phyloP scores from a whole-genome alignment of 2,797 vertebrate genomes.

The Catharus ustulatus region DNA sequence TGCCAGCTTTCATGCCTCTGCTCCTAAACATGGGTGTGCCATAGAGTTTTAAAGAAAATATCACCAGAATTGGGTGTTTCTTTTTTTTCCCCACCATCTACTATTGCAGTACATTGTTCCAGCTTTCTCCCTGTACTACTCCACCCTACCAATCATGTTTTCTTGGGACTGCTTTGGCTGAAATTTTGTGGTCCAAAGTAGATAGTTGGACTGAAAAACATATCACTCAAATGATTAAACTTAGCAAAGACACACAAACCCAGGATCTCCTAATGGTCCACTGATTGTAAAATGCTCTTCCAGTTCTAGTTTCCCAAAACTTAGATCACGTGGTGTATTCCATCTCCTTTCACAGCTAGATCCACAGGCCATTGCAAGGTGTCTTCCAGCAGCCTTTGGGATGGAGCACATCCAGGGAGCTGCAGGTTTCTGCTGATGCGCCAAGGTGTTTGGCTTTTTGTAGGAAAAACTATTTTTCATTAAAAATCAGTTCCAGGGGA shows the following conservation, averaged over 20 bases:
- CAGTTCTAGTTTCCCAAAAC: not conserved
- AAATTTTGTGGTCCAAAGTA: not conserved
- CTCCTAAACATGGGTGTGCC: slow-evolving; percentile 14
- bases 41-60: not conserved
- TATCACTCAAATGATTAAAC: not conserved
- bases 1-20: slow-evolving; percentile 21
- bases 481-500: not conserved
- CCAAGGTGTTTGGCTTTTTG: not conserved
- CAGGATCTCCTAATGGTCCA: not conserved
- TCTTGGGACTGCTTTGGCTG: not conserved
- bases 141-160: not conserved
- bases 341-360: not conserved
- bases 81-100: accelerated
- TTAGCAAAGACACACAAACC: not conserved
- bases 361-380: not conserved
- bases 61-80: not conserved
- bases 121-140: not conserved
- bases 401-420: not conserved
- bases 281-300: not conserved
- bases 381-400: not conserved
- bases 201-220: not conserved
- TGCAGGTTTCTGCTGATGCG: not conserved
- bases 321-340: accelerated
- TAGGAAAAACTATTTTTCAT: not conserved
- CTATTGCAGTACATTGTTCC: not conserved